phyloP scores from a whole-genome alignment of 2,888 invertebrate genomes.

The Caenorhabditis angaria region DNA sequence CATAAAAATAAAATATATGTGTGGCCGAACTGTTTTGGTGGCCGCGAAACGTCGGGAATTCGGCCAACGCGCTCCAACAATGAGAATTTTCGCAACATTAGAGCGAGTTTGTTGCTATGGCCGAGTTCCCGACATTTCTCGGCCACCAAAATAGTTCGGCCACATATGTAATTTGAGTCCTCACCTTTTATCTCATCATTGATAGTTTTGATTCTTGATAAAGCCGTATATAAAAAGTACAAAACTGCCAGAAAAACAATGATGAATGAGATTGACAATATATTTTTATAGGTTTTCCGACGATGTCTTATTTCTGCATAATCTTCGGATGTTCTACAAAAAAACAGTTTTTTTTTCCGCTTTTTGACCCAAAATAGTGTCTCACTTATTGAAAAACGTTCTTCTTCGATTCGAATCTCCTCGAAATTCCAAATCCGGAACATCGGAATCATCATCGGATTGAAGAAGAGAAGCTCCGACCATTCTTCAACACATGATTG shows the following conservation, averaged over 20 bases:
- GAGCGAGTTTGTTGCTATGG: no score
- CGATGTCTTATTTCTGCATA: constrained; percentile 37
- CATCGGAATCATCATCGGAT: constrained; percentile 43
- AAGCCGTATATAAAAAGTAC: constrained; percentile 34
- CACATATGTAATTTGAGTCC: background rate
- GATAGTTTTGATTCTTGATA: constrained; percentile 20
- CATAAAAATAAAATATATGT: no score
- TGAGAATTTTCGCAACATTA: no score
- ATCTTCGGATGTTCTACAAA: constrained; percentile 17
- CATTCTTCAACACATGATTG: no score
- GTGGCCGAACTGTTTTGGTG: no score
- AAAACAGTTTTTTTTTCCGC: background rate
- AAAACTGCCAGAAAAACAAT: constrained; percentile 26
- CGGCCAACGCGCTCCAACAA: no score
- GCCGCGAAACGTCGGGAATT: no score
- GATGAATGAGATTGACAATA: constrained; percentile 21
- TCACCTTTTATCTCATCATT: constrained; percentile 30
- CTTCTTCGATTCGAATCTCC: constrained; percentile 9
- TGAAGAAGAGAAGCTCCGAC: constrained; percentile 38
- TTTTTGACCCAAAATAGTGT: background rate
- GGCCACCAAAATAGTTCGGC: no score
- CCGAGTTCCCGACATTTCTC: no score
- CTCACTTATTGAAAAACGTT: constrained; percentile 5
- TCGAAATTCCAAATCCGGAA: constrained; percentile 37
- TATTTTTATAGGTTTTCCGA: constrained; percentile 34